Evolutionary conservation across 2,888 invertebrate genomes (phyloP).

Genomic region (Nowickia ferox): DNA sequence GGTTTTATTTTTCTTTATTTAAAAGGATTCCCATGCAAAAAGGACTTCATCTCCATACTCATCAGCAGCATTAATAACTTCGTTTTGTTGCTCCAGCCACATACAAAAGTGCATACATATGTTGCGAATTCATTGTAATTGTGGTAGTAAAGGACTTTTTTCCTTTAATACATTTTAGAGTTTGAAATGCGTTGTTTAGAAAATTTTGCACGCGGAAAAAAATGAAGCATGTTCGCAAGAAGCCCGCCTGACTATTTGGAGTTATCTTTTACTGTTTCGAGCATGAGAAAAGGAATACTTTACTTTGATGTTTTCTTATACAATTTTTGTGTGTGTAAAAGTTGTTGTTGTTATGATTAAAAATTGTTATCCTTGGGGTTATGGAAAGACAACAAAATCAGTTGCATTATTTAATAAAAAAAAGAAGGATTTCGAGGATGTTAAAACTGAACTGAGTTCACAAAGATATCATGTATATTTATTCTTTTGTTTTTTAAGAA

Average conservation of each 20-base stretch:
- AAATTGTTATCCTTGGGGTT: conserved; percentile 46
- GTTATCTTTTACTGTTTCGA: conserved; percentile 36
- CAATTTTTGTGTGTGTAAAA: neutral
- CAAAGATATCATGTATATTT: neutral
- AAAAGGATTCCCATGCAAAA: conserved; percentile 56
- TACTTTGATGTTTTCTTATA: conserved; percentile 51
- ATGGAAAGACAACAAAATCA: conserved; percentile 36
- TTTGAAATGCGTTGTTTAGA: conserved; percentile 49
- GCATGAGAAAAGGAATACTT: conserved; percentile 21
- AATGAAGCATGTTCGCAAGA: neutral
- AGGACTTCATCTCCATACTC: neutral
- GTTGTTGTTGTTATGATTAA: conserved; percentile 34
- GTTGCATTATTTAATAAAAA: conserved; percentile 44
- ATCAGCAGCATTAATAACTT: neutral
- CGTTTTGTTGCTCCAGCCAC: neutral
- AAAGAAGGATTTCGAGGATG: conserved; percentile 50
- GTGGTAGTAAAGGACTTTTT: conserved; percentile 42
- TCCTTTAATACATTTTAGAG: conserved; percentile 16
- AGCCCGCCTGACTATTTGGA: conserved; percentile 50
- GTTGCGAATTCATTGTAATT: conserved; percentile 27
- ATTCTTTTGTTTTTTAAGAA: neutral
- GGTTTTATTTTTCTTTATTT: conserved; percentile 8
- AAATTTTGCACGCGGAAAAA: conserved; percentile 35
- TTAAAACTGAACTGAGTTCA: conserved; percentile 1
- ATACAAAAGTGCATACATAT: conserved; percentile 6